These are phyloP conservation scores for Drosophila sproati DNA, from an alignment of 1,140 invertebrate species.

Conservation along the genomic window DNA sequence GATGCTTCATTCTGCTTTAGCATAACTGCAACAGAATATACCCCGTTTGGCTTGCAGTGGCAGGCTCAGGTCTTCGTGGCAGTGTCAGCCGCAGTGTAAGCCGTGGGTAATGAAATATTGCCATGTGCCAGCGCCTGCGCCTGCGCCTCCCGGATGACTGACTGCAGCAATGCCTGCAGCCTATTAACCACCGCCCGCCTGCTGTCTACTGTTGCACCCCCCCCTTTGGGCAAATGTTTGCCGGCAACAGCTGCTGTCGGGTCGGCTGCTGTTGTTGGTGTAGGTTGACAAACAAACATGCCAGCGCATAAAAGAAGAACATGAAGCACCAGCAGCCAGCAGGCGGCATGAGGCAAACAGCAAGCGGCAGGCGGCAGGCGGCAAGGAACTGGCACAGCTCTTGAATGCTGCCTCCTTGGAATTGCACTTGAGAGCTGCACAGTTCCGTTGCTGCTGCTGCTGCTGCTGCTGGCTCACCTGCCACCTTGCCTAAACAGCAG, in stretches of 20 bases:
- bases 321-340: conserved; percentile 6
- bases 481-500: conserved; percentile 29
- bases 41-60: conserved; percentile 12
- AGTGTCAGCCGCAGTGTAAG: conserved; percentile 34
- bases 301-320: conserved; percentile 78
- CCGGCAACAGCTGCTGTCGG: conserved; percentile 72
- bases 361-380: conserved; percentile 20
- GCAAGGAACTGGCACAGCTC: conserved; percentile 28
- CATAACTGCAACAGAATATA: too few relatives aligned
- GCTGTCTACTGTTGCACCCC: not conserved
- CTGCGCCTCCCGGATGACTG: conserved; percentile 56
- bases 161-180: conserved; percentile 19
- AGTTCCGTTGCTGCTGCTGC: conserved; percentile 40
- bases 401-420: conserved; percentile 47
- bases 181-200: conserved; percentile 7
- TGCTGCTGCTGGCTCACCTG: conserved; percentile 37
- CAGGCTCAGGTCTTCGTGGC: conserved; percentile 9
- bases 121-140: conserved; percentile 61
- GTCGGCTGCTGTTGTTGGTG: conserved; percentile 57
- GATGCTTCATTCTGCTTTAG: too few relatives aligned
- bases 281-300: conserved; percentile 82
- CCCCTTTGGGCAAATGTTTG: conserved; percentile 64
- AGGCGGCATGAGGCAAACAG: too few relatives aligned
- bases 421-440: conserved; percentile 48
- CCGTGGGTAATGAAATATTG: conserved; percentile 81